Evolutionary conservation across 1,140 invertebrate species (phyloP).

Genomic region (Drosophila ercepeae): DNA sequence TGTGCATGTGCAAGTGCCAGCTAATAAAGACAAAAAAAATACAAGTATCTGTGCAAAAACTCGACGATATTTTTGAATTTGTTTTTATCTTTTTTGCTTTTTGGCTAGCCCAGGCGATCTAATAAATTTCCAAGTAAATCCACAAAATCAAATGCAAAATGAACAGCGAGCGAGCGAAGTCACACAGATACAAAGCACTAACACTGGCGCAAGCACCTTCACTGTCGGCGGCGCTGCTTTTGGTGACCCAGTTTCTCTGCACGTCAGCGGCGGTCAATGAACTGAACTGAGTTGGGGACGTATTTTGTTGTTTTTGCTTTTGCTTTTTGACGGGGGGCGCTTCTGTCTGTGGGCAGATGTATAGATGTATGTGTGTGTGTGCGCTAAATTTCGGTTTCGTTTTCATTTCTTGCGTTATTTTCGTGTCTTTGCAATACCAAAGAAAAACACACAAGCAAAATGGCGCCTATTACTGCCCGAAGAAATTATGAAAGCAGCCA

Average conservation of each 20-base stretch:
- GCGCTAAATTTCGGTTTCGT: conserved; percentile 80
- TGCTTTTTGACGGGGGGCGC: conserved; percentile 55
- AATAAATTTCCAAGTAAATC: conserved; percentile 34
- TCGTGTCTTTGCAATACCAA: conserved; percentile 78
- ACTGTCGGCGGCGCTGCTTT: conserved; percentile 55
- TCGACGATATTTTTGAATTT: conserved; percentile 20
- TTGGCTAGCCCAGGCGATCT: conserved; percentile 17
- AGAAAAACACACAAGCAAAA: conserved; percentile 51
- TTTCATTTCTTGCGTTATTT: conserved; percentile 83
- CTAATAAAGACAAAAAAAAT: conserved; percentile 41
- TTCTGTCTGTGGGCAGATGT: conserved; percentile 10
- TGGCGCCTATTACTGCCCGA: conserved; percentile 71
- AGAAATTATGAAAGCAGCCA: conserved; percentile 77
- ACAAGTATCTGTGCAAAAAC: conserved; percentile 30
- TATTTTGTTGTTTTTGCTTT: conserved; percentile 33
- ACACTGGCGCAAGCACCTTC: conserved; percentile 53
- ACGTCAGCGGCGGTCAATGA: conserved; percentile 74
- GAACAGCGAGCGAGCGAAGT: conserved; percentile 10
- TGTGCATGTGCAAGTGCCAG: conserved; percentile 32
- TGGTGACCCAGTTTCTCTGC: conserved; percentile 70
- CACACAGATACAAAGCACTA: conserved; percentile 23
- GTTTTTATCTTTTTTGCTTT: neutral
- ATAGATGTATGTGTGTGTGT: conserved; percentile 30
- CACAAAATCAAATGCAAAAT: conserved; percentile 60
- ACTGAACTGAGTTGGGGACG: conserved; percentile 62